Evolutionary conservation across 2,797 vertebrate species (phyloP), one percentile per base, ranked within the genome.

Genomic region (Momotus momota): DNA sequence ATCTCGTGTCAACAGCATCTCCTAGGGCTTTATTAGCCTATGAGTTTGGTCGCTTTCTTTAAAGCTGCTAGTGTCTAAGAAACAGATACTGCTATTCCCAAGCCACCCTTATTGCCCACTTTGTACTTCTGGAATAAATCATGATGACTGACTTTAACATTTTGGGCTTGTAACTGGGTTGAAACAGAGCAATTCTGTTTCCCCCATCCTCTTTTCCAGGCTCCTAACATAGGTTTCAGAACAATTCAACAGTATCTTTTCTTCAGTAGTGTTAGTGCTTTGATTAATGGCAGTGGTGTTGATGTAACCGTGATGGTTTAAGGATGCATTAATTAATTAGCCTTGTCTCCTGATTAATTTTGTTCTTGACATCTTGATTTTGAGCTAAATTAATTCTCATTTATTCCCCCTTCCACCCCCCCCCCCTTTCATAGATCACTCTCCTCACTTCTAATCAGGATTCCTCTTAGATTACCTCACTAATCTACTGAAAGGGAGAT

Each of bases 261-360:
- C 69, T 79, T 81, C 82, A 67, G 0, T 10, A 62, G 43, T 46
- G 54, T 61, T 26, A 67, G 22, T 33, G 71, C 71, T 90, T 82
- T 94, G 93, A 97, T 95, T 97, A 93, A 90, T 88, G 82, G 45
- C 82, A 45, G 82, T 31, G 31, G 19, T 69, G 88, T 19, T 94
- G 87, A 58, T 93, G 70, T 81, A 86, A 70, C 54, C 79, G 80
- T 88, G 90, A 86, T 91, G 62, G 82, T 81, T 95, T 93, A 93
- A 94, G 73, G 82, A 92, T 81, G 54, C 86, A 79, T 75, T 95
- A 79, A 94, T 95, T 95, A 94, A 97, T 96, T 96, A 97, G 91
- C 82, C 90, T 91, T 93, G 90, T 88, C 88, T 95, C 66, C 62
- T 94, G 93, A 94, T 96, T 94, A 96, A 96, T 89, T 96, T 90